Evolutionary conservation across 2,888 invertebrate species (phyloP).

Genomic region (Uropetala carovei): DNA sequence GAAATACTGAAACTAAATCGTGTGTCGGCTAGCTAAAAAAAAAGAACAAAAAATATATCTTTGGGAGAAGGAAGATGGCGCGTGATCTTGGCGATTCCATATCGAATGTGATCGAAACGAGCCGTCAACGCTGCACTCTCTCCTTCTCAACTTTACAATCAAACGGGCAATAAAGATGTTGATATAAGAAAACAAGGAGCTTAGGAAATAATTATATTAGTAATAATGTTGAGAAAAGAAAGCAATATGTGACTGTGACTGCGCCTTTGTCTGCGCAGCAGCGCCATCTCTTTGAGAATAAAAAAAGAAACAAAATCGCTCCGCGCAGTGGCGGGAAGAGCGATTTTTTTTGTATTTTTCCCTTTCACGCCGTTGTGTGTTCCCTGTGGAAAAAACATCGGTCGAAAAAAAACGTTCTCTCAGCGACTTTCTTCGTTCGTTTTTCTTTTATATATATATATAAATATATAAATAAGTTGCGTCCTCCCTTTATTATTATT

Average conservation of each 20-base stretch:
- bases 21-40: background rate
- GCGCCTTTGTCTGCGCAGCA: slow-evolving; percentile 46
- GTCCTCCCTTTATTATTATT: slow-evolving; percentile 52
- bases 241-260: slow-evolving; percentile 61
- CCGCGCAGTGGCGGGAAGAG: background rate
- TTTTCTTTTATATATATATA: slow-evolving; percentile 38
- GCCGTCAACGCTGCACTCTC: background rate
- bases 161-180: slow-evolving; percentile 60
- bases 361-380: background rate
- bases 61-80: background rate
- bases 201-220: slow-evolving; percentile 59
- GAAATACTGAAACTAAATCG: background rate
- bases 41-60: slow-evolving; percentile 5
- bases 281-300: slow-evolving; percentile 23
- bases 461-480: slow-evolving; percentile 48
- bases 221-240: slow-evolving; percentile 61
- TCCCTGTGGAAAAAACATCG: slow-evolving; percentile 22
- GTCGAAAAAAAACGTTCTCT: slow-evolving; percentile 40
- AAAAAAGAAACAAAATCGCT: slow-evolving; percentile 5
- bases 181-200: slow-evolving; percentile 58
- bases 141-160: slow-evolving; percentile 16
- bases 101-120: background rate
- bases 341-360: slow-evolving; percentile 57
- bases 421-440: slow-evolving; percentile 51
- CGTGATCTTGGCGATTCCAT: background rate